Percentiles rank a stretch among this genome's conserved stretches.
phyloP scores from a whole-genome alignment of 2,113 vertebrate genomes.

The Lepus europaeus region DNA sequence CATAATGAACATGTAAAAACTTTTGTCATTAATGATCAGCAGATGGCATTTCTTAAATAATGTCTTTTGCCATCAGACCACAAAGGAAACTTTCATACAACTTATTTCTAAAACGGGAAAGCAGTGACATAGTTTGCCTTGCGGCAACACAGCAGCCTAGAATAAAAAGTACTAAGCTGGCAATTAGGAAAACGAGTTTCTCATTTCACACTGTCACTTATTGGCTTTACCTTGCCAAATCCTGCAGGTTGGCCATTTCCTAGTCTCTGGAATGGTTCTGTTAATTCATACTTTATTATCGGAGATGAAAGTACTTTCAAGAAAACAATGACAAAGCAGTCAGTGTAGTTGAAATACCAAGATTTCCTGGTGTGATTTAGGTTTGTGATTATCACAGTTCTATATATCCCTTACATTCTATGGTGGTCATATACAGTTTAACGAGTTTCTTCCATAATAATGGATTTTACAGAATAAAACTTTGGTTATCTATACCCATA shows the following conservation, averaged over 20 bases:
- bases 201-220: slow-evolving; percentile 22
- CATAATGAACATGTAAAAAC: slow-evolving; percentile 18
- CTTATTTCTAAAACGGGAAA: slow-evolving; percentile 29
- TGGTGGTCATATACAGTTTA: not conserved
- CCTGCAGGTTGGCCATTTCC: not conserved
- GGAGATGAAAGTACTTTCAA: slow-evolving; percentile 25
- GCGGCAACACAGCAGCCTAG: not conserved
- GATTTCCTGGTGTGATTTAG: not conserved
- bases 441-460: slow-evolving; percentile 25
- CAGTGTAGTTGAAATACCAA: not conserved
- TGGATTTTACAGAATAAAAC: slow-evolving; percentile 19
- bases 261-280: slow-evolving; percentile 18
- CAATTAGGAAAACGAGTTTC: slow-evolving; percentile 6
- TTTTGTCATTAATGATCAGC: slow-evolving; percentile 33
- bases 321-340: not conserved
- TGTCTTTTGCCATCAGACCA: slow-evolving; percentile 47
- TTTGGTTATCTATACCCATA: slow-evolving; percentile 20
- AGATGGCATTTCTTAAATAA: slow-evolving; percentile 62
- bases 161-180: not conserved
- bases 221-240: not conserved
- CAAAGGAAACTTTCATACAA: slow-evolving; percentile 43
- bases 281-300: slow-evolving; percentile 20
- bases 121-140: not conserved
- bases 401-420: not conserved
- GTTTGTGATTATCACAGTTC: not conserved